phyloP scores from a whole-genome alignment of 2,797 vertebrate species.

The Geotrypetes seraphini region DNA sequence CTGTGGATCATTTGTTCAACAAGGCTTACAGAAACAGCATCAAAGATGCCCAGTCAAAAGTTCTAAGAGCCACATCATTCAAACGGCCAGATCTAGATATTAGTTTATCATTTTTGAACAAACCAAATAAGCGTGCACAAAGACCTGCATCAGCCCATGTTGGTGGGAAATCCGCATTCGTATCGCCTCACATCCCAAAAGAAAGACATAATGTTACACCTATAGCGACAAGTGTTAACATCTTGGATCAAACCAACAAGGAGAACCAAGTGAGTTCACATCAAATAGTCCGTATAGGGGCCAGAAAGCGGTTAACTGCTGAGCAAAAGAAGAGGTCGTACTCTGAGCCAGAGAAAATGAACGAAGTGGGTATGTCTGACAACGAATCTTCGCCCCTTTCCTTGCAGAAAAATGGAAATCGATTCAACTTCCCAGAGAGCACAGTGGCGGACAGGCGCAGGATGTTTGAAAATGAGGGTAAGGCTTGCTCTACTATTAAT shows the following conservation, averaged over 20 bases:
- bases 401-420: conserved; percentile 37
- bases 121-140: conserved; percentile 35
- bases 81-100: conserved; percentile 60
- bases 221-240: conserved; percentile 10
- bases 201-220: conserved; percentile 73
- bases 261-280: conserved; percentile 24
- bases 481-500: conserved; percentile 42
- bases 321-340: conserved; percentile 90
- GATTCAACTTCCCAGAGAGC: conserved; percentile 55
- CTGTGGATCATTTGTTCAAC: conserved; percentile 55
- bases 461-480: conserved; percentile 71
- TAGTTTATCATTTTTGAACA: conserved; percentile 32
- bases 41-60: conserved; percentile 77
- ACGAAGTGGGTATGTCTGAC: conserved; percentile 75
- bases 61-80: conserved; percentile 81
- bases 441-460: conserved; percentile 76
- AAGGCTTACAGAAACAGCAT: conserved; percentile 75
- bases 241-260: conserved; percentile 7
- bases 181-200: conserved; percentile 71
- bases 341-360: conserved; percentile 89
- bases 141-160: conserved; percentile 59
- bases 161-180: conserved; percentile 19
- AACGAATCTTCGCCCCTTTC: conserved; percentile 31
- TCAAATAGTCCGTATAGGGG: conserved; percentile 59
- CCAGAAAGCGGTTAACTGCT: conserved; percentile 66